These are phyloP conservation scores for Equus przewalskii DNA, from an alignment of 2,113 vertebrate genomes.

Conservation along the genomic window DNA sequence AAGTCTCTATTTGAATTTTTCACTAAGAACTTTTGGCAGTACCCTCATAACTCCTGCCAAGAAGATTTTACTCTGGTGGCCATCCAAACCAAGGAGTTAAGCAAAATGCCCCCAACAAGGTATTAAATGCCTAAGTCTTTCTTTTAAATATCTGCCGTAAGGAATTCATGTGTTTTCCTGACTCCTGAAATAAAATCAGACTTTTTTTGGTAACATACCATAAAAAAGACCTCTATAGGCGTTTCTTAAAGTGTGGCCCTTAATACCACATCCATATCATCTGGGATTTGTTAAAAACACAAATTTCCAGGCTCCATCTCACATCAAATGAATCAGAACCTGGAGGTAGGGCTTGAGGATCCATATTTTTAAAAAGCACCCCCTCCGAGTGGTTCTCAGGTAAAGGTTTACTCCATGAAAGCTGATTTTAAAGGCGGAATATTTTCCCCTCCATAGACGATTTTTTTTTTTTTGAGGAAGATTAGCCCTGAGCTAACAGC, in stretches of 20 bases:
- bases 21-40: constrained; percentile 80
- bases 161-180: constrained; percentile 37
- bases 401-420: not conserved
- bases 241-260: not conserved
- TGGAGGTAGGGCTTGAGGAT: not conserved
- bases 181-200: constrained; percentile 54
- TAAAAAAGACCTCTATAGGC: not conserved
- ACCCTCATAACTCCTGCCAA: constrained; percentile 70
- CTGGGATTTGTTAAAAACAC: not conserved
- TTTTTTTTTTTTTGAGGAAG: not conserved
- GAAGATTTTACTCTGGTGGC: constrained; percentile 70
- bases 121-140: constrained; percentile 75
- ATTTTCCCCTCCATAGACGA: not conserved
- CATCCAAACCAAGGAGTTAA: constrained; percentile 67
- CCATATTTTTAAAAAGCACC: not conserved
- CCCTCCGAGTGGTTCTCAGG: not conserved
- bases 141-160: constrained; percentile 56
- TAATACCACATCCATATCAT: not conserved
- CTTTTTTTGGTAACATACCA: not conserved
- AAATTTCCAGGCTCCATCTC: not conserved
- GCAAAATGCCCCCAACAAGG: constrained; percentile 64
- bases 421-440: not conserved
- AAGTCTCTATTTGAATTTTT: constrained; percentile 77
- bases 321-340: not conserved
- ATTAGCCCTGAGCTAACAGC: no score